Evolutionary conservation across 2,797 vertebrate genomes (phyloP).

Genomic region (Anisognathus igniventris): DNA sequence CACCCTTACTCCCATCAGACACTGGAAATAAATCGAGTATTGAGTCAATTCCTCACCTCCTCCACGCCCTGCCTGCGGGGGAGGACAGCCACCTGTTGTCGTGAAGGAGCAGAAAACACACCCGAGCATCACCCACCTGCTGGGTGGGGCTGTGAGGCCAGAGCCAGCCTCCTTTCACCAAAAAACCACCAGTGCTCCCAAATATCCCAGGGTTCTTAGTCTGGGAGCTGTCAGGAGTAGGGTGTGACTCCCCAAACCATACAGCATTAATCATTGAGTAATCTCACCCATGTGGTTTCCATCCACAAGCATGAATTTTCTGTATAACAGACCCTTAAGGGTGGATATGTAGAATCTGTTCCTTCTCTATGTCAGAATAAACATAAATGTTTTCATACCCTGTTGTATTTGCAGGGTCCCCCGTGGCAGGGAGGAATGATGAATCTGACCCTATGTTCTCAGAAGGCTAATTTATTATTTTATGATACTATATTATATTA

Average conservation of each 20-base stretch:
- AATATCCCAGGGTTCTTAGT: background rate
- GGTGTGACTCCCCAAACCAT: background rate
- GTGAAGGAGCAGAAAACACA: background rate
- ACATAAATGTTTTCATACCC: background rate
- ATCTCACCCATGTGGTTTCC: background rate
- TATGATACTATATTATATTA: background rate
- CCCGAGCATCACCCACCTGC: background rate
- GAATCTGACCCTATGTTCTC: background rate
- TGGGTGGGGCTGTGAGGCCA: background rate
- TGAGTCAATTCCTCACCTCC: background rate
- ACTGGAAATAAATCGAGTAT: accelerated
- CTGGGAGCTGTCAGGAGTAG: background rate
- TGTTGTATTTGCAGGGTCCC: too few species aligned
- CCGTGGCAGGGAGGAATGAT: background rate
- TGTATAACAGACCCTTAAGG: background rate
- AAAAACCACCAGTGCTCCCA: background rate
- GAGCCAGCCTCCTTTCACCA: background rate
- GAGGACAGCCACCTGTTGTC: background rate
- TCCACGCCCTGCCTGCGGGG: background rate
- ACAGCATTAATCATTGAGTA: background rate
- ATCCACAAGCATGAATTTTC: background rate
- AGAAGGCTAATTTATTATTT: background rate
- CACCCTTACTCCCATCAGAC: background rate
- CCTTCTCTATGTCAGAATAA: background rate
- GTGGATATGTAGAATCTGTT: background rate